Conservation (phyloP, 30 jellyfish, hydroid and myxozoan genomes). For the Aurelia coerulea region DNA sequence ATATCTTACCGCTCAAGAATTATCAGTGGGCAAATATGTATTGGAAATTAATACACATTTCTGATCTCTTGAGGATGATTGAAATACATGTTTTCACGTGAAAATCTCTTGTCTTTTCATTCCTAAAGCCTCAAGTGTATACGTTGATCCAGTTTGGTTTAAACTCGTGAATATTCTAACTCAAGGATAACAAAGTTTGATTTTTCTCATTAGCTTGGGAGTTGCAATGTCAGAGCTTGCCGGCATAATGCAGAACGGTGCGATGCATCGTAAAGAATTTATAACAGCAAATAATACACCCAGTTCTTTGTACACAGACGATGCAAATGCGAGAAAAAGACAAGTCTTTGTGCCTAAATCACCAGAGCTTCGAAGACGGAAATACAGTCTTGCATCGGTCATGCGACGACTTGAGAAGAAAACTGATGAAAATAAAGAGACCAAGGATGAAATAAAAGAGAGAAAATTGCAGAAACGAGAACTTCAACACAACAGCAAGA, state of each 20-base stretch:
- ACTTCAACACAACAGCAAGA: slow-evolving; percentile 30
- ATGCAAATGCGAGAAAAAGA: not conserved
- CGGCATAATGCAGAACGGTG: slow-evolving; percentile 7
- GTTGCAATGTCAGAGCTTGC: slow-evolving; percentile 11
- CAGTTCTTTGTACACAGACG: not conserved
- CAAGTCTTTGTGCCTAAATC: slow-evolving; percentile 49
- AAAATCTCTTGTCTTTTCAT: slow-evolving; percentile 18
- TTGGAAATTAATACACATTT: slow-evolving; percentile 24
- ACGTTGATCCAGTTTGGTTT: slow-evolving; percentile 2
- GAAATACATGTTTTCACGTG: slow-evolving; percentile 46
- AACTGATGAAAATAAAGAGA: slow-evolving; percentile 35
- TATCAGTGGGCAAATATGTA: slow-evolving; percentile 13
- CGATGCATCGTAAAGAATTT: slow-evolving; percentile 18
- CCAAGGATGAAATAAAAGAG: slow-evolving; percentile 31
- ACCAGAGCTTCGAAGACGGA: slow-evolving; percentile 73
- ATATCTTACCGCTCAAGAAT: not conserved
- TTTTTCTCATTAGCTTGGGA: too few species aligned
- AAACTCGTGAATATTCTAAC: slow-evolving; percentile 7
- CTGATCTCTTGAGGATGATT: slow-evolving; percentile 16
- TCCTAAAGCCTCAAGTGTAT: slow-evolving; percentile 10
- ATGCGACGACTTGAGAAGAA: slow-evolving; percentile 67
- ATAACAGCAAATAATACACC: not conserved
- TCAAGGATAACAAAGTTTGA: too few species aligned
- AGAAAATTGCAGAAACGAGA: slow-evolving; percentile 54
- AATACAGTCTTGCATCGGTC: slow-evolving; percentile 75